These are phyloP conservation scores for Platygyra sinensis DNA, from an alignment of 64 coral and sea anemone species.

Conservation along the genomic window DNA sequence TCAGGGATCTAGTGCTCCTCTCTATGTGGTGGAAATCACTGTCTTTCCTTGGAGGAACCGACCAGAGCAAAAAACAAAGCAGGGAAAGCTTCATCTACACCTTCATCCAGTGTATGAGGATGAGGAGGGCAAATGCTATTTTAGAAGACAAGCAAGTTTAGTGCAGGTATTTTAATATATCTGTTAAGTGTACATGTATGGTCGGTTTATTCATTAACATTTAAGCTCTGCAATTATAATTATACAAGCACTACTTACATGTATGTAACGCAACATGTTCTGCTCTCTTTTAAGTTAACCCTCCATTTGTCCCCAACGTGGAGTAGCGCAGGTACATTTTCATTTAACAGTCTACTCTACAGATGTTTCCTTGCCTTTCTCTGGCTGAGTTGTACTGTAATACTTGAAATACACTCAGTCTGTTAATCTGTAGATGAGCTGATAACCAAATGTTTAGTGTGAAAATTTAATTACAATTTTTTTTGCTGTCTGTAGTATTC, in stretches of 20 bases:
- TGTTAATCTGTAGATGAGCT: no score
- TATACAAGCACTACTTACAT: neutral
- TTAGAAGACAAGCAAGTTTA: slow-evolving; percentile 90
- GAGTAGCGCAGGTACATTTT: no score
- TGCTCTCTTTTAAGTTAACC: no score
- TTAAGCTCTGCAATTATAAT: no score
- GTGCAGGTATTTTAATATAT: slow-evolving; percentile 55
- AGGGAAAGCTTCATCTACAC: neutral
- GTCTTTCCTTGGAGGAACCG: slow-evolving; percentile 63
- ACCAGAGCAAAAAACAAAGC: neutral
- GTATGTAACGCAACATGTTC: no score
- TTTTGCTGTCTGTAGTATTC: slow-evolving; percentile 5
- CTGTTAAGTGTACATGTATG: neutral
- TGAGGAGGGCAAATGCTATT: slow-evolving; percentile 86
- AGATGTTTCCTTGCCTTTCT: no score
- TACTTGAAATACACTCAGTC: no score
- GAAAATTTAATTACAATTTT: neutral
- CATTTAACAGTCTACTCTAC: no score
- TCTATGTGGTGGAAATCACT: slow-evolving; percentile 90
- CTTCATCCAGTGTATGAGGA: slow-evolving; percentile 92
- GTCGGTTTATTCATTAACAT: neutral
- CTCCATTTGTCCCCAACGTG: no score
- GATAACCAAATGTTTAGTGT: neutral
- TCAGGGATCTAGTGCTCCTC: slow-evolving; percentile 55
- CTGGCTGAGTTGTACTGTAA: no score